phyloP scores from a whole-genome alignment of 2,888 invertebrate species.

The Xanthostigma xanthostigma region DNA sequence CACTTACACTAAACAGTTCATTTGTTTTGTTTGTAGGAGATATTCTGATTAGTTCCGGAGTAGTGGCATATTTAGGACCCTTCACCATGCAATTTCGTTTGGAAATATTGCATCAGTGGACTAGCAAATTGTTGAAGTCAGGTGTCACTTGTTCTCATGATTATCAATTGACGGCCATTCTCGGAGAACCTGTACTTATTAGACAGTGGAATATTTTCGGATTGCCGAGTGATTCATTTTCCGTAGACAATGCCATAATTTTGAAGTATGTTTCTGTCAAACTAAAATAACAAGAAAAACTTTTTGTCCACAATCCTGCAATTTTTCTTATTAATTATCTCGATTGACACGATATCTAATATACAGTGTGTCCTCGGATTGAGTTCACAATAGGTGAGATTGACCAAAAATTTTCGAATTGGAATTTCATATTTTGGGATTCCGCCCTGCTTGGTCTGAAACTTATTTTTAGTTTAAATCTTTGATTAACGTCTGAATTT shows the following conservation, averaged over 20 bases:
- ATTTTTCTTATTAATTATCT: too few species aligned
- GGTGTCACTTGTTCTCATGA: slow-evolving; percentile 61
- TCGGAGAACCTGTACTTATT: slow-evolving; percentile 79
- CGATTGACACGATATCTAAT: too few species aligned
- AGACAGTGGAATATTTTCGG: slow-evolving; percentile 86
- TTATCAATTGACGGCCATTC: slow-evolving; percentile 60
- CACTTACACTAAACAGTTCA: background rate
- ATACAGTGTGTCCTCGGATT: too few species aligned
- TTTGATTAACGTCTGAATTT: too few species aligned
- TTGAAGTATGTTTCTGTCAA: slow-evolving; percentile 46
- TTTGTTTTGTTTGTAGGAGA: slow-evolving; percentile 44
- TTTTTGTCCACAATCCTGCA: too few species aligned
- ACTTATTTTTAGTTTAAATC: too few species aligned
- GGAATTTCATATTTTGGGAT: too few species aligned
- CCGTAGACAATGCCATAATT: slow-evolving; percentile 84
- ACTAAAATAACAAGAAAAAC: too few species aligned
- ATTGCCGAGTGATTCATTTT: slow-evolving; percentile 76
- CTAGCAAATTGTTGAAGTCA: slow-evolving; percentile 46
- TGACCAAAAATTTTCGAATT: too few species aligned
- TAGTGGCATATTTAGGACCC: slow-evolving; percentile 84
- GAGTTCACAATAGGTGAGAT: too few species aligned
- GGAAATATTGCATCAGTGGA: slow-evolving; percentile 59
- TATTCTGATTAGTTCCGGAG: slow-evolving; percentile 72
- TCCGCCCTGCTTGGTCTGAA: too few species aligned
- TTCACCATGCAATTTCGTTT: slow-evolving; percentile 62